Conservation (phyloP, 2,888 invertebrate genomes). For the Tachystola acroxantha region DNA sequence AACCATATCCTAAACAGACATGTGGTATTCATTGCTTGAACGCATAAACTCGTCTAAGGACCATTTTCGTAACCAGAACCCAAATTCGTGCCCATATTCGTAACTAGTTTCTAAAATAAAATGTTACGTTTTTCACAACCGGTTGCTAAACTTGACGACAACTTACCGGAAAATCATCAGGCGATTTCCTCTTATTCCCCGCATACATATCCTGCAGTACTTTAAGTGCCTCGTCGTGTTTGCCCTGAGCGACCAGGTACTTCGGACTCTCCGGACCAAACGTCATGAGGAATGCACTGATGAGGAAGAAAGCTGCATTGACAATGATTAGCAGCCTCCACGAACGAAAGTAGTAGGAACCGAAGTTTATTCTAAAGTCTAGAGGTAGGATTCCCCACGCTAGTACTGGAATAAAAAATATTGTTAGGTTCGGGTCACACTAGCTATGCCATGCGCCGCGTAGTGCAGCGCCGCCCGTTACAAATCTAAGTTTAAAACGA, state of each 20-base stretch:
- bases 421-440: too few relatives aligned
- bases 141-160: too few relatives aligned
- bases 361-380: constrained; percentile 56
- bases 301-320: constrained; percentile 79
- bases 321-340: constrained; percentile 86
- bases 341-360: constrained; percentile 78
- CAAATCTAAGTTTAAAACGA: too few relatives aligned
- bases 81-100: too few relatives aligned
- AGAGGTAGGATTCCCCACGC: constrained; percentile 84
- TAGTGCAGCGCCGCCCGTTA: too few relatives aligned
- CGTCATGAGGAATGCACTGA: constrained; percentile 73
- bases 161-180: constrained; percentile 70
- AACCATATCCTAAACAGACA: too few relatives aligned
- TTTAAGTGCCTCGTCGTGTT: constrained; percentile 78
- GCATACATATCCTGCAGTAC: constrained; percentile 80
- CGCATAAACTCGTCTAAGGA: too few relatives aligned
- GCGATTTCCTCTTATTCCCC: constrained; percentile 49
- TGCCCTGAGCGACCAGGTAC: constrained; percentile 82
- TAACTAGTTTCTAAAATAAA: too few relatives aligned
- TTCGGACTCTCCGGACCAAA: constrained; percentile 88
- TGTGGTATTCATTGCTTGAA: too few relatives aligned
- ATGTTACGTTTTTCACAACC: too few relatives aligned
- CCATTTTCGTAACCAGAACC: too few relatives aligned
- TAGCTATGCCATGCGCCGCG: too few relatives aligned
- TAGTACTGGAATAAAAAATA: constrained; percentile 6